A percentile compares a stretch with the other conserved stretches of the same genome.
phyloP scores from a whole-genome alignment of 2,888 invertebrate genomes.

The Phanerotoma sp. region DNA sequence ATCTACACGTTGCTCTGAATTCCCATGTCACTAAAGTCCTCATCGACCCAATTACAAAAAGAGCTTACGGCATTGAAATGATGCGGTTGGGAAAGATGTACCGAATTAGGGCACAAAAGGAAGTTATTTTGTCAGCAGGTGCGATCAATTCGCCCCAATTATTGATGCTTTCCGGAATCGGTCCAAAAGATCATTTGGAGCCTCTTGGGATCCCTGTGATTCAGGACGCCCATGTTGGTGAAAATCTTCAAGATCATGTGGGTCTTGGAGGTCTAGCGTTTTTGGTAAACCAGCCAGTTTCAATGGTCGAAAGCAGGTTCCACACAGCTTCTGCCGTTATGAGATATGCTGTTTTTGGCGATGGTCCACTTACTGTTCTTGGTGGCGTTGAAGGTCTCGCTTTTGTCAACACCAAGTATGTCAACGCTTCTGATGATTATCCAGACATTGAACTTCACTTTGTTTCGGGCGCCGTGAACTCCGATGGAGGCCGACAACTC shows the following conservation, averaged over 20 bases:
- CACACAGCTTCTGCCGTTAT: slow-evolving; percentile 78
- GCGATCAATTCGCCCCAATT: slow-evolving; percentile 92
- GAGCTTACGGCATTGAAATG: slow-evolving; percentile 83
- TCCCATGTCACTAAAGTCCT: slow-evolving; percentile 69
- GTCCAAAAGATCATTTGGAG: slow-evolving; percentile 71
- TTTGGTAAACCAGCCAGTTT: slow-evolving; percentile 74
- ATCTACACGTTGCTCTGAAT: slow-evolving; percentile 82
- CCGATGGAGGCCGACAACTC: slow-evolving; percentile 81
- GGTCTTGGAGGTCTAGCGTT: slow-evolving; percentile 85
- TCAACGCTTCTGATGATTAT: slow-evolving; percentile 76
- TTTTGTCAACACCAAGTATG: slow-evolving; percentile 85
- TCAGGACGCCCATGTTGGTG: slow-evolving; percentile 79
- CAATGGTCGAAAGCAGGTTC: slow-evolving; percentile 76
- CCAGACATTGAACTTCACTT: slow-evolving; percentile 91
- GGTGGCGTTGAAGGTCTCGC: slow-evolving; percentile 90
- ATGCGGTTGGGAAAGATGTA: slow-evolving; percentile 71
- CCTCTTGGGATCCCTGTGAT: slow-evolving; percentile 75
- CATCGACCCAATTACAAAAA: slow-evolving; percentile 63
- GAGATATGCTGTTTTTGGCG: slow-evolving; percentile 81
- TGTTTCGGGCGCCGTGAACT: slow-evolving; percentile 82
- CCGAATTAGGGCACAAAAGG: slow-evolving; percentile 76
- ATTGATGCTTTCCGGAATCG: slow-evolving; percentile 90
- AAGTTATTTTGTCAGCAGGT: slow-evolving; percentile 89
- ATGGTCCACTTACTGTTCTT: slow-evolving; percentile 81
- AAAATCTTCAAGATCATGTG: slow-evolving; percentile 88